Base-by-base conservation (phyloP, 2,797 vertebrate genomes). In the Tolypeutes matacus region DNA sequence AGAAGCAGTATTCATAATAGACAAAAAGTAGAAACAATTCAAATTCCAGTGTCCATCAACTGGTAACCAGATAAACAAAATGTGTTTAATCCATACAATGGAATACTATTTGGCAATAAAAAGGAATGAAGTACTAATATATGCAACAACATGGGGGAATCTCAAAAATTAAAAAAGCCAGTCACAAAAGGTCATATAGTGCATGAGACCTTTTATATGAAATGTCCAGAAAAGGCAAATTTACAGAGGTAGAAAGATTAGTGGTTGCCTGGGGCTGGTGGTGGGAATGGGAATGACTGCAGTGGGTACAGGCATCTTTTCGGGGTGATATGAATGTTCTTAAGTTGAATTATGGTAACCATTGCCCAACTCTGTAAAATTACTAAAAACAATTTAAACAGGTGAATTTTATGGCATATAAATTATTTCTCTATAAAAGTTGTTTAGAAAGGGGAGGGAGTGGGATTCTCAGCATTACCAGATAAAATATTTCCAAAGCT, bases 161-260 rank as follows among this genome's bases (percentile, higher is more conserved):
- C 34, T 34, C 62, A 75, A 58, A 86, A 77, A 25, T 69, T 42
- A 84, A 67, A 83, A 53, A 67, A 86, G 39, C 13, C 46, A 93
- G 46, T 31, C 11, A 3, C 56, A 49, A 65, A 70, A 80, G 20
- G 70, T 15, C 65, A 34, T n/a, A 10, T 67, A 34, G 20, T 27
- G 4, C 1, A 7, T 17, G 62, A 94, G 70, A 11, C 34, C 23
- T 67, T 51, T 75, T 62, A 67, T 34, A 58, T 23, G 46, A 65
- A 58, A 60, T 20, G 34, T n/a, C 95, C 46, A 80, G n/a, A 69
- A 89, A 93, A 90, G 34, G 7, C 34, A 82, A 92, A 39, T n/a
- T 23, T 25, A 72, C 1, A 78, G 69, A 53, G 58, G 20, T n/a
- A 77, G 65, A 58, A 78, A 75, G 53, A 69, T 76, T 25, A 17